Percentiles rank a stretch among this genome's conserved stretches.
These are phyloP conservation scores for Muntiacus reevesi DNA, from an alignment of 2,113 vertebrate genomes.

Conservation along the genomic window DNA sequence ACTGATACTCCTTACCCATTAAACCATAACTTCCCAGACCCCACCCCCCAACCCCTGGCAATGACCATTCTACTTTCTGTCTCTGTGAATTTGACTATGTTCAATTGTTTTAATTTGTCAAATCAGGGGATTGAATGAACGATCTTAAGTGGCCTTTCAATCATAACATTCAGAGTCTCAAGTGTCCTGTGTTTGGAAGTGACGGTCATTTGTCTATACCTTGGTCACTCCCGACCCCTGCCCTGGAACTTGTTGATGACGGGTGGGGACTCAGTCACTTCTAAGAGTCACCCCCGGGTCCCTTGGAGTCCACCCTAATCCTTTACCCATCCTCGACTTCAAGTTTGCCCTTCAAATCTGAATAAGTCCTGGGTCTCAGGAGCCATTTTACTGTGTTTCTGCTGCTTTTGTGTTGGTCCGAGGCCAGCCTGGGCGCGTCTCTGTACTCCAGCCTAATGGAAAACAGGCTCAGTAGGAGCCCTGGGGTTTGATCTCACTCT, in stretches of 20 bases:
- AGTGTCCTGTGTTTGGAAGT: background rate
- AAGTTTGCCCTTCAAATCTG: background rate
- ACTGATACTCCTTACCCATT: background rate
- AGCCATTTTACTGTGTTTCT: background rate
- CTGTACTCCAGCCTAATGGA: background rate
- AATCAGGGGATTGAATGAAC: background rate
- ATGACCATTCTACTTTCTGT: background rate
- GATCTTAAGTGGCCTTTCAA: background rate
- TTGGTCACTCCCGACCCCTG: background rate
- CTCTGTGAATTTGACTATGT: background rate
- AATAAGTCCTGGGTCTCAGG: background rate
- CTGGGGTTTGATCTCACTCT: background rate
- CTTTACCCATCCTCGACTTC: background rate
- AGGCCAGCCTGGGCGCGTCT: background rate
- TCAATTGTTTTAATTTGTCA: background rate
- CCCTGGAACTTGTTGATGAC: background rate
- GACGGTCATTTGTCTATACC: background rate
- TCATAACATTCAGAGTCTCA: background rate
- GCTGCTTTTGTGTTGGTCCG: background rate
- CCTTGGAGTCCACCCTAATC: background rate
- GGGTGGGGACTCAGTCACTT: background rate
- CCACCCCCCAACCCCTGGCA: background rate
- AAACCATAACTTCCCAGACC: background rate
- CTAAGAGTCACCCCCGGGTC: background rate
- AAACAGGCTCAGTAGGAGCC: background rate